These are phyloP conservation scores for Hemichromis elongatus DNA, from an alignment of 2,113 vertebrate species.

Conservation along the genomic window DNA sequence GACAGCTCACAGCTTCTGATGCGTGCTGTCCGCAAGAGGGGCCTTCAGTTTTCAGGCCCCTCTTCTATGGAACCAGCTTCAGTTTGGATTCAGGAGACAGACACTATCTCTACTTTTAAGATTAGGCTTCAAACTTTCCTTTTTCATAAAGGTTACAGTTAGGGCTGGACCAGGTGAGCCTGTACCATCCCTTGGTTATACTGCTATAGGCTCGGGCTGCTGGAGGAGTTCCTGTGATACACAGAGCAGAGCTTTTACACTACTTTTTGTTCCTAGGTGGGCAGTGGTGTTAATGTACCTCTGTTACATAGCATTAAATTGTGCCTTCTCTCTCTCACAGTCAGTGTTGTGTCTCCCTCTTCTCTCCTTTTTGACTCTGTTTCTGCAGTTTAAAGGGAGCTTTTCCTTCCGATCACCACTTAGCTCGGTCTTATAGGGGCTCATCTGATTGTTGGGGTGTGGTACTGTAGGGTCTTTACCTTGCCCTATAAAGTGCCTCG, in stretches of 20 bases:
- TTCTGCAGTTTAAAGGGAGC: neutral
- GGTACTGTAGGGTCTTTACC: neutral
- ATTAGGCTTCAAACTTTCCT: neutral
- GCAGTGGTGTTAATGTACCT: neutral
- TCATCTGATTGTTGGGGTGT: neutral
- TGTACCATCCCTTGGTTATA: neutral
- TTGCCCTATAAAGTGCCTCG: too few relatives aligned
- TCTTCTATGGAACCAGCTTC: neutral
- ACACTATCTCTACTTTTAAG: neutral
- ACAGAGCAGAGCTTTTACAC: too few relatives aligned
- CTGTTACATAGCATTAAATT: too few relatives aligned
- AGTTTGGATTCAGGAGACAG: rapidly evolving
- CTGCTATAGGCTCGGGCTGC: neutral
- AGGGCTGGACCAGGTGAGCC: rapidly evolving
- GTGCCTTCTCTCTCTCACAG: too few relatives aligned
- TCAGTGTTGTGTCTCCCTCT: neutral
- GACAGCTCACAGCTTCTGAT: too few relatives aligned
- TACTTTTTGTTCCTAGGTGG: neutral
- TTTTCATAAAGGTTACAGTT: rapidly evolving
- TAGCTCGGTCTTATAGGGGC: neutral
- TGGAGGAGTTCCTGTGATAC: rapidly evolving
- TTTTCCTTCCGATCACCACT: neutral
- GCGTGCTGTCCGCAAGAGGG: too few relatives aligned
- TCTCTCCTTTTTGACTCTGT: neutral
- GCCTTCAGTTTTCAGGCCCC: neutral